Conservation (phyloP, 2,888 invertebrate species). For the Apoda limacodes region DNA sequence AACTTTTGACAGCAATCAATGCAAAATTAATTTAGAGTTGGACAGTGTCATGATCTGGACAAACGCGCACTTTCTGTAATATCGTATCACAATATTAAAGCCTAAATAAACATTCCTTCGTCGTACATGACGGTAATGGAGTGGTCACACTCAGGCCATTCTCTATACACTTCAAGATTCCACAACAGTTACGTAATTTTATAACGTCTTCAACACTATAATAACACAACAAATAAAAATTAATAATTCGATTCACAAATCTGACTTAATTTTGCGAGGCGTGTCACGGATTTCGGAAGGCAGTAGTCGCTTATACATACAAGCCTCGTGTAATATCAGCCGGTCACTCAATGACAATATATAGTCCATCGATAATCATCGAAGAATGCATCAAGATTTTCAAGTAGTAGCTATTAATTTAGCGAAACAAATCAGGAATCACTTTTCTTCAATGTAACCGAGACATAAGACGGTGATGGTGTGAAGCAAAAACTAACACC, state of each 20-base stretch:
- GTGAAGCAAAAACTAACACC: slow-evolving; percentile 69
- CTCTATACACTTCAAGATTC: slow-evolving; percentile 66
- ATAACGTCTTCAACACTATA: slow-evolving; percentile 62
- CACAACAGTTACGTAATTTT: slow-evolving; percentile 71
- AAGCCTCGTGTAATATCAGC: slow-evolving; percentile 72
- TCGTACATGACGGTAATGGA: slow-evolving; percentile 69
- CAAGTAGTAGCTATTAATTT: slow-evolving; percentile 48
- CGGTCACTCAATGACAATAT: slow-evolving; percentile 70
- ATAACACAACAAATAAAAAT: slow-evolving; percentile 64
- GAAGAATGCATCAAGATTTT: slow-evolving; percentile 48
- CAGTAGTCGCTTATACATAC: slow-evolving; percentile 70
- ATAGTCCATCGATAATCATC: slow-evolving; percentile 58
- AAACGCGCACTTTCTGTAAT: slow-evolving; percentile 62
- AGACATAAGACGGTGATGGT: slow-evolving; percentile 63
- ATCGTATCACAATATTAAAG: slow-evolving; percentile 63
- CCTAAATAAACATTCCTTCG: slow-evolving; percentile 71
- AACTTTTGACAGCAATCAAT: slow-evolving; percentile 63
- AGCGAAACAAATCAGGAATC: slow-evolving; percentile 48
- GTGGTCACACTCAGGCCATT: slow-evolving; percentile 69
- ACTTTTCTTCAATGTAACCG: slow-evolving; percentile 48
- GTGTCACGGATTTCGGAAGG: slow-evolving; percentile 70
- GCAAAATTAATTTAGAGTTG: slow-evolving; percentile 61
- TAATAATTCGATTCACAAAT: slow-evolving; percentile 64
- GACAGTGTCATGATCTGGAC: slow-evolving; percentile 66
- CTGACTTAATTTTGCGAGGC: slow-evolving; percentile 68